Conservation (phyloP, 2,797 vertebrate genomes). For the Pogonophryne albipinna region DNA sequence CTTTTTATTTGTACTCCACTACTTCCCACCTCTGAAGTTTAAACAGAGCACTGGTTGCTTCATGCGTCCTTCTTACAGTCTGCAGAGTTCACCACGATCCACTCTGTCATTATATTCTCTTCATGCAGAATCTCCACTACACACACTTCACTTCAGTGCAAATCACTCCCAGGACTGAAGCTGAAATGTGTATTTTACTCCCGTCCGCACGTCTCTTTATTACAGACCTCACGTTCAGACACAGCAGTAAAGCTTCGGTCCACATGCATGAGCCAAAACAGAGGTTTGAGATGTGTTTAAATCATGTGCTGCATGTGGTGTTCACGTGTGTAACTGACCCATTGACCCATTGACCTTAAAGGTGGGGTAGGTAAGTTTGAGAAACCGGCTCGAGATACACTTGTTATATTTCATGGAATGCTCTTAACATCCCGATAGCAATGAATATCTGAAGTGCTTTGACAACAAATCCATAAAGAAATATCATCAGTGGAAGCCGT, state of each 20-base stretch:
- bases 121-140: conserved; percentile 15
- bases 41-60: background rate
- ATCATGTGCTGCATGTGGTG: conserved; percentile 24
- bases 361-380: too few relatives aligned
- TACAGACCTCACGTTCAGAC: conserved; percentile 40
- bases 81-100: conserved; percentile 5
- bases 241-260: conserved; percentile 18
- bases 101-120: conserved; percentile 52
- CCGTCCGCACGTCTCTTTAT: conserved; percentile 33
- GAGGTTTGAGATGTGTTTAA: conserved; percentile 4
- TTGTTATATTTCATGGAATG: too few relatives aligned
- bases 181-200: conserved; percentile 33
- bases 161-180: conserved; percentile 36
- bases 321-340: conserved; percentile 1
- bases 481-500: too few relatives aligned
- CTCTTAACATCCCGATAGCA: too few relatives aligned
- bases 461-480: too few relatives aligned
- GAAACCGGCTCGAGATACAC: too few relatives aligned
- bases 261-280: background rate
- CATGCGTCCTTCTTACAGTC: conserved; percentile 16
- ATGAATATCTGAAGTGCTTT: too few relatives aligned
- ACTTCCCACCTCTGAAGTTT: too few relatives aligned
- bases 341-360: conserved; percentile 6
- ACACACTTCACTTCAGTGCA: conserved; percentile 13
- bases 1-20: too few relatives aligned